These are phyloP conservation scores for Anthoscopus minutus DNA, from an alignment of 2,113 vertebrate genomes.

Conservation along the genomic window DNA sequence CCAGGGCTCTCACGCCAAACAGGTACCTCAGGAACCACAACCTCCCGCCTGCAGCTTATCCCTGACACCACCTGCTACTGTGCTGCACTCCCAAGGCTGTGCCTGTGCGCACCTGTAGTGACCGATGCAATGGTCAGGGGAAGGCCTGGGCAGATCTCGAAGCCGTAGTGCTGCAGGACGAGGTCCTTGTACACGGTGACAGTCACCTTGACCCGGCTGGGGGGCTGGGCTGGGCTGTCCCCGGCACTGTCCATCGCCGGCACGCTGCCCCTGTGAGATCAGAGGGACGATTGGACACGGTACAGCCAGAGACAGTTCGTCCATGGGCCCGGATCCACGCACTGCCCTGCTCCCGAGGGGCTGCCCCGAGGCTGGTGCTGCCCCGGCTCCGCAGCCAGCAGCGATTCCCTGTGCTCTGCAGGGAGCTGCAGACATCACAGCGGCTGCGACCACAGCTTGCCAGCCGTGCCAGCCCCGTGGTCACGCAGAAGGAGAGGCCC, in stretches of 20 bases:
- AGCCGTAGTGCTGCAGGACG: conserved; percentile 86
- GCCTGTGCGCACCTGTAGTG: conserved; percentile 87
- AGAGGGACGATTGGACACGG: background rate
- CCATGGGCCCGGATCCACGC: rapidly evolving
- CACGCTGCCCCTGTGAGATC: conserved; percentile 72
- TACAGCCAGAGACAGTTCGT: rapidly evolving
- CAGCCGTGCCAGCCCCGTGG: background rate
- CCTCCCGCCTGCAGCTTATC: background rate
- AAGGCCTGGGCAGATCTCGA: conserved; percentile 79
- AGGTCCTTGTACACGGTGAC: conserved; percentile 85
- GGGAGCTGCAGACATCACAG: background rate
- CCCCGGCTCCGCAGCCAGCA: background rate
- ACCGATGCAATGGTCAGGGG: conserved; percentile 89
- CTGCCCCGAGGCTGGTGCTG: no score
- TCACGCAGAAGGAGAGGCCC: background rate
- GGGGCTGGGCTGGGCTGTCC: conserved; percentile 68
- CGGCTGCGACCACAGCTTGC: background rate
- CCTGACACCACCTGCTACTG: background rate
- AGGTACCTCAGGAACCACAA: background rate
- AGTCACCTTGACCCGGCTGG: conserved; percentile 76
- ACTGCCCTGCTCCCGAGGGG: rapidly evolving
- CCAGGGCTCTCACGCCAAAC: background rate
- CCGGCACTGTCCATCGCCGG: conserved; percentile 69
- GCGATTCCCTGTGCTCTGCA: background rate
- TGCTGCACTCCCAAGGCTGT: background rate